Evolutionary conservation across 2,113 vertebrate species (phyloP), one percentile per base, ranked within the genome.

Genomic region (Cephalopholis sonnerati): DNA sequence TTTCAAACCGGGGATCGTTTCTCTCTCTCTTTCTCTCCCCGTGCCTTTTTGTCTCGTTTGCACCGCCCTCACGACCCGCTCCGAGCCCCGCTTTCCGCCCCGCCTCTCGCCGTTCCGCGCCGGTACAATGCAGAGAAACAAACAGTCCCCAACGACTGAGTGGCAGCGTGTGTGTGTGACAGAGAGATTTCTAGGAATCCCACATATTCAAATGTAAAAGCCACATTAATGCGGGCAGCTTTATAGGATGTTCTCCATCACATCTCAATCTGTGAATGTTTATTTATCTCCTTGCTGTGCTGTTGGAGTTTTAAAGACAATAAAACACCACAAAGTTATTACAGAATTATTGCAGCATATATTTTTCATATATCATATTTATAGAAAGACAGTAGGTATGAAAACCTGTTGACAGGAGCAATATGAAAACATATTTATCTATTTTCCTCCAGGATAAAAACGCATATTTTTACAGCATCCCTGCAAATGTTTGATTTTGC

Each of bases 101-200:
- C 83, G 69, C 84, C 89, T 63, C 86, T 80, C 64, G 0, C 53
- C 46, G 58, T 3, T 44, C 32, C 61, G 58, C 74, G 77, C 62
- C 54, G 88, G 57, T 80, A n/a, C 84, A 82, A 73, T 89, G 88
- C 93, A 88, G 88, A 87, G 74, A 90, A 87, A 81, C 77, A 70
- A n/a, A 76, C 76, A 18, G 7, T 57, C 55, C 36, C 22, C 65
- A 39, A 18, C 7, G 29, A n/a, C 41, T 70, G 74, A 82, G 32
- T 55, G 80, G 9, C n/a, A 77, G 55, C 17, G 0, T 20, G 55
- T 36, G 36, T 20, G 41, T 22, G 27, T n/a, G 58, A 53, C 2
- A 64, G 2, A 48, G 51, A 59, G 29, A n/a, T 55, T 62, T 71
- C 59, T 13, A 77, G 36, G 51, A 82, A 77, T 64, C 17, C 5